Evolutionary conservation across 2,113 vertebrate genomes (phyloP), one percentile per base, ranked within the genome.

Genomic region (Pterophyllum scalare): DNA sequence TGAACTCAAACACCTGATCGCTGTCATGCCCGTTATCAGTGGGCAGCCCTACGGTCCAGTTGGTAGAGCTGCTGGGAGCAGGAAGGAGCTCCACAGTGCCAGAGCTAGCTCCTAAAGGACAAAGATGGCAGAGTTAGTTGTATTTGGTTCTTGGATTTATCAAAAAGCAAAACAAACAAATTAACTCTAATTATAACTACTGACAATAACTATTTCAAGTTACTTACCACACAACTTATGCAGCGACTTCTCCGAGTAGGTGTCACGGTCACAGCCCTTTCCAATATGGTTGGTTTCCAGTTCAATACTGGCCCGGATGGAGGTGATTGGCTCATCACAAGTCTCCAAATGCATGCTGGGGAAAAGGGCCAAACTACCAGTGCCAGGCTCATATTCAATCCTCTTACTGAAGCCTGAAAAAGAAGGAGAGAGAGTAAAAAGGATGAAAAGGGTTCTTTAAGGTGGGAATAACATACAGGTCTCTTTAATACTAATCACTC

Each of bases 1-100:
- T 99, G 60, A 99, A 99, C 91, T 99, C 98, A 62, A 99, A 99
- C 89, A 99, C 97, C 85, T 98, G 98, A 95, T 99, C 98, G 0
- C 98, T 99, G 96, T 99, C 98, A 0, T 99, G 98, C 9, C 98
- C 98, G 0, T 99, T 99, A 79, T 99, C 98, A 0, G 98, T 99
- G 28, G 98, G 97, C 64, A 99, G 96, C 7, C 97, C 97, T 0
- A 94, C 12, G 0, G 98, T 99, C 98, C 98, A 99, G 96, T 98
- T 99, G 6, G 96, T 78, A 8, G 96, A 85, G 64, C 93, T 96
- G 85, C 97, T 97, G 0, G 98, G 98, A 72, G 97, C 93, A 0
- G 98, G 98, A 1, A 99, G 97, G 12, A 99, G 97, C 92, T 99
- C 98, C 9, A 96, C 94, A 0, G 97, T 97, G 74, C 97, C 97